A percentile compares a stretch with the other conserved stretches of the same genome.
Conservation (phyloP, 2,888 invertebrate species). For the Lutraria lutraria region DNA sequence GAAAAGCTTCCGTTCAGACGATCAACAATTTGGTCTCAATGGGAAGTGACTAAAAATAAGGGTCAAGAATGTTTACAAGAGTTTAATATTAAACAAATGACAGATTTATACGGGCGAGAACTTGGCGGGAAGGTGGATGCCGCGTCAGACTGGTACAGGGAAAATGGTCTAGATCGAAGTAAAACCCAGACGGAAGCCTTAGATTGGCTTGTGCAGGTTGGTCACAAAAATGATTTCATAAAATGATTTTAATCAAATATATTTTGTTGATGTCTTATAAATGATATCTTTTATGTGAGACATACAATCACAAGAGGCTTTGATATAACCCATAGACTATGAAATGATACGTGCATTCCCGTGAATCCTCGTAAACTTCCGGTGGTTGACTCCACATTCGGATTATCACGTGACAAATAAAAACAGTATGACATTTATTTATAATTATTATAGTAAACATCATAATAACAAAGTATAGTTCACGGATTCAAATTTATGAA, state of each 20-base stretch:
- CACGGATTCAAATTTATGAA: too few species aligned
- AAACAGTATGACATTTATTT: too few species aligned
- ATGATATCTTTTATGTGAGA: too few species aligned
- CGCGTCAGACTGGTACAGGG: constrained; percentile 67
- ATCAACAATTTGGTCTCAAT: constrained; percentile 65
- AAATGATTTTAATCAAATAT: background rate
- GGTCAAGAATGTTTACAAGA: constrained; percentile 66
- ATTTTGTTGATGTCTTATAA: too few species aligned
- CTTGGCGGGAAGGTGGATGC: constrained; percentile 70
- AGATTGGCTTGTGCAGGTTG: constrained; percentile 52
- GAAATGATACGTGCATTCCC: too few species aligned
- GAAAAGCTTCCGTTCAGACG: constrained; percentile 59
- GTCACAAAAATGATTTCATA: background rate
- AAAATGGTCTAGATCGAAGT: constrained; percentile 60
- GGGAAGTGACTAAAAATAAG: constrained; percentile 58
- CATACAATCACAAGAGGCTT: too few species aligned
- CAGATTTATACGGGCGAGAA: constrained; percentile 68
- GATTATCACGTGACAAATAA: too few species aligned
- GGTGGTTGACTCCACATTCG: too few species aligned
- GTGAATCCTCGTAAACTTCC: too few species aligned
- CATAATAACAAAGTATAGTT: too few species aligned
- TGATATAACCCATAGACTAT: too few species aligned
- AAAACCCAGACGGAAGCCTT: constrained; percentile 63
- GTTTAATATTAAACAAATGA: constrained; percentile 70
- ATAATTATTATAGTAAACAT: too few species aligned